Percentiles rank a stretch among this genome's conserved stretches.
Evolutionary conservation across 2,888 invertebrate species (phyloP).

Genomic region (Patella caerulea): DNA sequence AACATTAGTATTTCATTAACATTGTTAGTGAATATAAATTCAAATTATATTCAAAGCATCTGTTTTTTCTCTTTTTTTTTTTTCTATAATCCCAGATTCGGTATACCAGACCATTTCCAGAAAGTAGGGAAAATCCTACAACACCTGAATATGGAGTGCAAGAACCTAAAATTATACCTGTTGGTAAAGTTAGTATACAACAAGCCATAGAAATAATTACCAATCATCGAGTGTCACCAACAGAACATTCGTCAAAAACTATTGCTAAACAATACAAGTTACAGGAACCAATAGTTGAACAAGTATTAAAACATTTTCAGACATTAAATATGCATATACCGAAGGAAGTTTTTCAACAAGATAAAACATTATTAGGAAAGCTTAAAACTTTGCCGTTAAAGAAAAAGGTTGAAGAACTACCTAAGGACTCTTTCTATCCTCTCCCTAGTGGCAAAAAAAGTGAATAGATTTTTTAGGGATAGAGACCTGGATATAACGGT

Average conservation of each 20-base stretch:
- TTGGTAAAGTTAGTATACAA: constrained; percentile 79
- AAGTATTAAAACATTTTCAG: constrained; percentile 79
- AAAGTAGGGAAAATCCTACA: constrained; percentile 73
- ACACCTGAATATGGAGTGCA: constrained; percentile 80
- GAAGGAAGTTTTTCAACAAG: not conserved
- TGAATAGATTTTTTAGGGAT: not conserved
- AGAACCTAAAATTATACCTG: constrained; percentile 77
- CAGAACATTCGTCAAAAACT: constrained; percentile 75
- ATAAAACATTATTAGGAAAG: too few species aligned
- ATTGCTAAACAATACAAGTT: constrained; percentile 82
- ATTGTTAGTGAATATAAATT: not conserved
- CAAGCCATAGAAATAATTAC: constrained; percentile 79
- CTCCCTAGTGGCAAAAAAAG: constrained; percentile 6
- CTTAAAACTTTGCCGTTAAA: too few species aligned
- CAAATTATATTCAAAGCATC: not conserved
- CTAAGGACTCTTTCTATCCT: not conserved
- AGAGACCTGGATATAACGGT: too few species aligned
- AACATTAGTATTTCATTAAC: not conserved
- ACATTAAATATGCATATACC: constrained; percentile 80
- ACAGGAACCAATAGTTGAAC: constrained; percentile 77
- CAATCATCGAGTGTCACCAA: constrained; percentile 78
- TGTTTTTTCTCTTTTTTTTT: not conserved
- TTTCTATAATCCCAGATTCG: constrained; percentile 24
- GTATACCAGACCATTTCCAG: constrained; percentile 76
- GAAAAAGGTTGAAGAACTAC: not conserved